These are phyloP conservation scores for Phataginus tricuspis DNA, from an alignment of 2,797 vertebrate genomes.

Conservation along the genomic window DNA sequence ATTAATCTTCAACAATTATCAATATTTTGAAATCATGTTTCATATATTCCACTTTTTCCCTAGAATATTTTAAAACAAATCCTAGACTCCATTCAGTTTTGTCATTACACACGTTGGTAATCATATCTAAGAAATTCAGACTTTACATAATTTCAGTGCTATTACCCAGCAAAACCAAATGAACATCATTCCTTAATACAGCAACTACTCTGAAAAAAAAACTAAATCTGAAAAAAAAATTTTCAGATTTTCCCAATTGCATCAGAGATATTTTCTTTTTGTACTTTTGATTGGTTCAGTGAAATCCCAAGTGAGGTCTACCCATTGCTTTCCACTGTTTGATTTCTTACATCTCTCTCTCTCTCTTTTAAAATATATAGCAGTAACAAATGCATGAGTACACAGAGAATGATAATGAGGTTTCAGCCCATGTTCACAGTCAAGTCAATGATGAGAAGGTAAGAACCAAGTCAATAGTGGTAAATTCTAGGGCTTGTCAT, in stretches of 20 bases:
- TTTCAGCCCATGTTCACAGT: neutral
- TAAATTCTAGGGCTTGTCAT: neutral
- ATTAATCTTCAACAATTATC: neutral
- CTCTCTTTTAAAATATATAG: neutral
- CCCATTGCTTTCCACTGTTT: neutral
- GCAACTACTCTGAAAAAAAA: neutral
- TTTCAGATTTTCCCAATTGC: neutral
- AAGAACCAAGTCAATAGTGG: neutral
- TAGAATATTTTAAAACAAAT: neutral
- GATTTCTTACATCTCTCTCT: neutral
- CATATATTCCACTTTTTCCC: neutral
- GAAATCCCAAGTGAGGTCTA: neutral
- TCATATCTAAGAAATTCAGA: neutral
- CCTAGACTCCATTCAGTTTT: neutral
- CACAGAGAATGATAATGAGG: neutral
- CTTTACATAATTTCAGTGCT: neutral
- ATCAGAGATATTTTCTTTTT: neutral
- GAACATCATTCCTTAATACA: neutral
- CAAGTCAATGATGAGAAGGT: neutral
- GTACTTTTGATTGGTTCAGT: neutral
- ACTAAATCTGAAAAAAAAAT: no score
- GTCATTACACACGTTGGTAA: neutral
- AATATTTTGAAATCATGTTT: neutral
- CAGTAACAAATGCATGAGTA: neutral
- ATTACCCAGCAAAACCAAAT: neutral